A percentile compares a stretch with the other conserved stretches of the same genome.
Conservation (phyloP, 2,888 invertebrate species). For the Clivina fossor region DNA sequence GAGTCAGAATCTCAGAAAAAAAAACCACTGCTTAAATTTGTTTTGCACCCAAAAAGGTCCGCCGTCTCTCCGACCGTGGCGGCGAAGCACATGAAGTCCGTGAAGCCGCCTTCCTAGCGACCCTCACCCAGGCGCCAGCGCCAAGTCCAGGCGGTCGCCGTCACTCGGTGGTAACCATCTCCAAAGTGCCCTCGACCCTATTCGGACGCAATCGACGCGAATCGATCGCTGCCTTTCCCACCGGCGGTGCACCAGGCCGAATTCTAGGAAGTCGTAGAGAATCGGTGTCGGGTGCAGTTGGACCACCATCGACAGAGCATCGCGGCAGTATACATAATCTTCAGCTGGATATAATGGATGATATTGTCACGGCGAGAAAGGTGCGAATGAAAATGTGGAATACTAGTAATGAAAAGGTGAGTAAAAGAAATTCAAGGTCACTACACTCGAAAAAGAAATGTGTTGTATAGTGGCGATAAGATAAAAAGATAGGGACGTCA, state of each 20-base stretch:
- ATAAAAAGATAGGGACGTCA: too few relatives aligned
- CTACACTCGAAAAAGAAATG: too few relatives aligned
- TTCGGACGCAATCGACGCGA: slow-evolving; percentile 79
- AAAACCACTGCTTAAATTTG: too few relatives aligned
- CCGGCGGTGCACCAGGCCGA: slow-evolving; percentile 54
- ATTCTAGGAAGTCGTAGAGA: slow-evolving; percentile 49
- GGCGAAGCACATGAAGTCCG: slow-evolving; percentile 76
- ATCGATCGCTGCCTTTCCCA: slow-evolving; percentile 77
- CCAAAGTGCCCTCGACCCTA: slow-evolving; percentile 73
- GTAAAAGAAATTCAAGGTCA: neutral
- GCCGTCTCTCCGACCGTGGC: slow-evolving; percentile 78
- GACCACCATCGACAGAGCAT: slow-evolving; percentile 73
- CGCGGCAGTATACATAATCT: slow-evolving; percentile 79
- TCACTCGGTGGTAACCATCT: slow-evolving; percentile 85
- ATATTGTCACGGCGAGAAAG: slow-evolving; percentile 80
- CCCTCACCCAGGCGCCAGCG: slow-evolving; percentile 72
- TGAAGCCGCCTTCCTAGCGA: slow-evolving; percentile 81
- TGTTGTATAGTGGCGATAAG: too few relatives aligned
- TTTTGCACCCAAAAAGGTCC: too few relatives aligned
- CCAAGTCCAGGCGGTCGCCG: slow-evolving; percentile 76
- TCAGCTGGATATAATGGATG: slow-evolving; percentile 86
- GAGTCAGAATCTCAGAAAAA: too few relatives aligned
- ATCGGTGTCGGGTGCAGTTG: slow-evolving; percentile 54
- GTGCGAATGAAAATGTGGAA: slow-evolving; percentile 84
- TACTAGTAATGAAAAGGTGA: slow-evolving; percentile 69